Conservation (phyloP, 2,888 invertebrate species). For the Saturnia pavonia region DNA sequence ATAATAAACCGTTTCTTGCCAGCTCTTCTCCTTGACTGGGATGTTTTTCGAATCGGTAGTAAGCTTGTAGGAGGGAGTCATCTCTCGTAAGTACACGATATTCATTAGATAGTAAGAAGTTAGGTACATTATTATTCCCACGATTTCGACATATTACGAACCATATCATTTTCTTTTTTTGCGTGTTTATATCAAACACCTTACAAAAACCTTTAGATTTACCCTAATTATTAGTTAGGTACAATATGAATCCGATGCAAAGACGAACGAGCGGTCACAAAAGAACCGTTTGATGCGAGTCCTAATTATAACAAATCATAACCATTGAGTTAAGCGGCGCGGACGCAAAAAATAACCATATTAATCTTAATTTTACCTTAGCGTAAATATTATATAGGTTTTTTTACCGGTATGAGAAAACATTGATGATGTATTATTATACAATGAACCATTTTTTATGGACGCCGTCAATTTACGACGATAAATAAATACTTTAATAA, state of each 20-base stretch:
- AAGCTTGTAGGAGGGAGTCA: background rate
- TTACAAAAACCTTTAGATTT: constrained; percentile 8
- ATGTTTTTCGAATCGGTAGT: no score
- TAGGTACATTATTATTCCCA: background rate
- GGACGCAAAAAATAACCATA: constrained; percentile 61
- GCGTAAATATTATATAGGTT: constrained; percentile 48
- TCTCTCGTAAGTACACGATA: background rate
- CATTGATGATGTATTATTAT: constrained; percentile 51
- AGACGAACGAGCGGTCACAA: constrained; percentile 54
- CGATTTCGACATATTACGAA: background rate
- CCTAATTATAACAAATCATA: constrained; percentile 71
- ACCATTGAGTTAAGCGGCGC: constrained; percentile 45
- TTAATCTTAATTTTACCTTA: constrained; percentile 71
- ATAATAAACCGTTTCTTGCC: no score
- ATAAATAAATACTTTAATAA: constrained; percentile 58
- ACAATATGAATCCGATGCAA: constrained; percentile 36
- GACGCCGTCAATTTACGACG: constrained; percentile 53
- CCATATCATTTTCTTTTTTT: background rate
- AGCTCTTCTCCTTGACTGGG: no score
- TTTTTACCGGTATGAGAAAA: constrained; percentile 53
- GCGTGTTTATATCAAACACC: background rate
- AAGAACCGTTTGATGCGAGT: constrained; percentile 66
- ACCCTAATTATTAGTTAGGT: background rate
- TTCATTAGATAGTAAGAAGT: background rate
- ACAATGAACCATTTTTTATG: constrained; percentile 54